A percentile compares a stretch with the other conserved stretches of the same genome.
Evolutionary conservation across 2,113 vertebrate species (phyloP).

Genomic region (Pogonocichla stellata): DNA sequence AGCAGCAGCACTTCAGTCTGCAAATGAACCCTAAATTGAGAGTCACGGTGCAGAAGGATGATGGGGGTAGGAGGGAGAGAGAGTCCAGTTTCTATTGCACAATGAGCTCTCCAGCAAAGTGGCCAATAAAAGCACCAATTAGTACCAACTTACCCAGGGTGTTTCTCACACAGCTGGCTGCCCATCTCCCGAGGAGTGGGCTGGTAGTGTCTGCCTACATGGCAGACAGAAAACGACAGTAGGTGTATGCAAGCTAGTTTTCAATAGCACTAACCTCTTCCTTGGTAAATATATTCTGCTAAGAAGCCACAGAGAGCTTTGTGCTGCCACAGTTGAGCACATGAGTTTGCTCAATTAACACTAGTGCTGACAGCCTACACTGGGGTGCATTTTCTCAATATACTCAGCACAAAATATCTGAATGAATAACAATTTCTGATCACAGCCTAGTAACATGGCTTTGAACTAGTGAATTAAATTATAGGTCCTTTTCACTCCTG

Average conservation of each 20-base stretch:
- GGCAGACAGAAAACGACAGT: background rate
- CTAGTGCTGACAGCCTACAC: background rate
- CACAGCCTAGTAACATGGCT: background rate
- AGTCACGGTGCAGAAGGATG: background rate
- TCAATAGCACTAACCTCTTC: background rate
- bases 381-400: background rate
- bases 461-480: background rate
- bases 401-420: background rate
- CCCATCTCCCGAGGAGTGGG: background rate
- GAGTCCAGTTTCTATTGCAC: background rate
- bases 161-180: background rate
- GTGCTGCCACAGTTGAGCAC: background rate
- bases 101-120: background rate
- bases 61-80: background rate
- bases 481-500: background rate
- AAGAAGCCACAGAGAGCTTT: background rate
- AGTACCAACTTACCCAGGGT: background rate
- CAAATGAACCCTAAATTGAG: background rate
- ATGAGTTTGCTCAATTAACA: background rate
- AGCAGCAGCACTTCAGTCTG: background rate
- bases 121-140: background rate
- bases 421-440: background rate
- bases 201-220: background rate
- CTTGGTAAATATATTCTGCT: background rate
- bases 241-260: background rate